A percentile compares a stretch with the other conserved stretches of the same genome.
phyloP scores from a whole-genome alignment of 1,140 invertebrate genomes.

The Thalassaphorura encarpata region DNA sequence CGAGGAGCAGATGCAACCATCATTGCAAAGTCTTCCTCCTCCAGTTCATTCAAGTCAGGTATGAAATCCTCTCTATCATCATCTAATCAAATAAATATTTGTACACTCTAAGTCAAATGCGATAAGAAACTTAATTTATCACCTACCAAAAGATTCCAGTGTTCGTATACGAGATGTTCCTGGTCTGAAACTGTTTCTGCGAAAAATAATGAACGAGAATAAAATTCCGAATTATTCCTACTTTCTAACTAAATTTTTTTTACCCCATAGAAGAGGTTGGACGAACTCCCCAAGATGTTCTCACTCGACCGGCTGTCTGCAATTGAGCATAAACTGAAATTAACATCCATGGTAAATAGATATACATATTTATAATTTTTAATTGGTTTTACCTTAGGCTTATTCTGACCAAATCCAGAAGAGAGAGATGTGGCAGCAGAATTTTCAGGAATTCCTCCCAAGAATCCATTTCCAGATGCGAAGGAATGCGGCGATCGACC shows the following conservation, averaged over 20 bases:
- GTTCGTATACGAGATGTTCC: neutral
- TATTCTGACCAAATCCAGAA: neutral
- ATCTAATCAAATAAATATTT: neutral
- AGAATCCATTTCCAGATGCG: neutral
- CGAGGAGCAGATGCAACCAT: slow-evolving; percentile 26
- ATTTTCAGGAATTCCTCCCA: neutral
- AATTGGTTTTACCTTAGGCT: neutral
- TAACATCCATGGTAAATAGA: neutral
- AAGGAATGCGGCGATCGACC: neutral
- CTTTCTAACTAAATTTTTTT: too few relatives aligned
- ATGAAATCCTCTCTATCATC: slow-evolving; percentile 11
- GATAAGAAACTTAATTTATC: neutral
- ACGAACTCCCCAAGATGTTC: too few relatives aligned
- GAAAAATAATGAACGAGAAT: neutral
- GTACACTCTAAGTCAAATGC: neutral
- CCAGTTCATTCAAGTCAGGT: slow-evolving; percentile 28
- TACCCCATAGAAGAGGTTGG: too few relatives aligned
- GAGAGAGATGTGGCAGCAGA: neutral
- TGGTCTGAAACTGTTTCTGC: neutral
- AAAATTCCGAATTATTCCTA: too few relatives aligned
- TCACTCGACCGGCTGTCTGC: too few relatives aligned
- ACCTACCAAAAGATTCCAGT: neutral
- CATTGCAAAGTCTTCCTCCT: slow-evolving; percentile 25
- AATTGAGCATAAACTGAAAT: too few relatives aligned
- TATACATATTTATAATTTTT: neutral